Base-by-base conservation (phyloP, 2,888 invertebrate species). In the Zygogramma bicolorata region DNA sequence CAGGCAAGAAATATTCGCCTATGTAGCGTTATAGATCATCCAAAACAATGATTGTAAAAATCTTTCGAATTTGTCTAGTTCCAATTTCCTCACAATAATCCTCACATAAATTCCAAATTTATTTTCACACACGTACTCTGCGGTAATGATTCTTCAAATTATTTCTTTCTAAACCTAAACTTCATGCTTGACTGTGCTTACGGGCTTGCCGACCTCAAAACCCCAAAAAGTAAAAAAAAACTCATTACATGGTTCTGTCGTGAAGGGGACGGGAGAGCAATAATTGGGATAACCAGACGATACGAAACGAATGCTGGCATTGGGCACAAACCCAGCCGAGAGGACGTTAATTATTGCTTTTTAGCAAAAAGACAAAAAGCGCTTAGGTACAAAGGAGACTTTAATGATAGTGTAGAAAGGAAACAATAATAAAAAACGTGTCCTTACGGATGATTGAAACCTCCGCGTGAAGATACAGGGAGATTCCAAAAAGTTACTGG, bases 341-440 rank as follows among this genome's bases (percentile, higher is more conserved):
- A 25, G 10, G 61, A 25, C 40, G 22, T 61, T 61, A 38, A 61
- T 61, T 61, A 61, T 38, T 38, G 25, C 40, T 61, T 61, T 38
- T 40, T 40, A n/a, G 61, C 63, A 46, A 63, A 63, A 58, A 29
- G 42, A 53, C 53, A 57, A 66, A 66, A 66, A 58, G 25, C 53
- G 34, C 66, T 57, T 34, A 18, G 38, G 34, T 58, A 53, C 53
- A 46, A 22, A 27, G 65, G 66, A 66, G 58, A 66, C 59, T 66
- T 66, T 59, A 66, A 66, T 59, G 66, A 66, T 66, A 59, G 58
- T 25, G 58, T 58, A 57, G 66, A 66, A 49, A 66, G 66, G 46
- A 66, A 66, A 66, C 57, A 57, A 40, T 66, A 58, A 53, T 53
- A 53, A 66, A 57, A 58, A 29, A 66, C 57, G 57, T 66, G 53